Conservation (phyloP, 2,113 vertebrate genomes). For the Anhinga rufa region DNA sequence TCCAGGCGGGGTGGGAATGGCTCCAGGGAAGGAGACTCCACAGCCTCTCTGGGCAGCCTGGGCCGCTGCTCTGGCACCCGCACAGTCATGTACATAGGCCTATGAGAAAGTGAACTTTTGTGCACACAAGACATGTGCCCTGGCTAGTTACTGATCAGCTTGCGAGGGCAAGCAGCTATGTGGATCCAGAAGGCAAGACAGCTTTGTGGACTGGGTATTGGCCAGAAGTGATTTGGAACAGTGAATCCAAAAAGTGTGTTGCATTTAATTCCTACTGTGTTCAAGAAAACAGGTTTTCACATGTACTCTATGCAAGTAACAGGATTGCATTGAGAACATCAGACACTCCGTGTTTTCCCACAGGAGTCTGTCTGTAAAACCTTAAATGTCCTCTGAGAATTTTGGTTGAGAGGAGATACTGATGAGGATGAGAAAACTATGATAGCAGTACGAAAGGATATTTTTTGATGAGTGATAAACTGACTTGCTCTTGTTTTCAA, state of each 20-base stretch:
- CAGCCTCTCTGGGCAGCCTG: too few species aligned
- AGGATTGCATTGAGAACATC: not conserved
- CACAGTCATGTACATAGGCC: not conserved
- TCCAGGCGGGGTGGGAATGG: too few species aligned
- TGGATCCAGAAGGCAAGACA: not conserved
- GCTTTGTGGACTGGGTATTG: not conserved
- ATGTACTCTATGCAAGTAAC: not conserved
- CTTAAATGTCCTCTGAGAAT: not conserved
- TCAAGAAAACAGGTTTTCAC: not conserved
- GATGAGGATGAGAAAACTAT: not conserved
- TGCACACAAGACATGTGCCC: not conserved
- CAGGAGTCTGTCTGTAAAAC: not conserved
- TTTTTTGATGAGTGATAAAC: not conserved
- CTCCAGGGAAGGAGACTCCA: too few species aligned
- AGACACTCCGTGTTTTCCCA: not conserved
- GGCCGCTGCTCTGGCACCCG: too few species aligned
- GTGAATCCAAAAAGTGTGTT: not conserved
- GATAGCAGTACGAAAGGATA: not conserved
- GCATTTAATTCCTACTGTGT: not conserved
- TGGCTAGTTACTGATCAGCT: not conserved
- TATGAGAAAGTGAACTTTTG: not conserved
- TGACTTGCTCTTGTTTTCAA: not conserved
- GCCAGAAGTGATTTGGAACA: not conserved
- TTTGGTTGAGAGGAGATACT: not conserved
- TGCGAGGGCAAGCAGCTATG: not conserved